Conservation (phyloP, 1,140 invertebrate genomes). For the Leptinotarsa undecemlineata region DNA sequence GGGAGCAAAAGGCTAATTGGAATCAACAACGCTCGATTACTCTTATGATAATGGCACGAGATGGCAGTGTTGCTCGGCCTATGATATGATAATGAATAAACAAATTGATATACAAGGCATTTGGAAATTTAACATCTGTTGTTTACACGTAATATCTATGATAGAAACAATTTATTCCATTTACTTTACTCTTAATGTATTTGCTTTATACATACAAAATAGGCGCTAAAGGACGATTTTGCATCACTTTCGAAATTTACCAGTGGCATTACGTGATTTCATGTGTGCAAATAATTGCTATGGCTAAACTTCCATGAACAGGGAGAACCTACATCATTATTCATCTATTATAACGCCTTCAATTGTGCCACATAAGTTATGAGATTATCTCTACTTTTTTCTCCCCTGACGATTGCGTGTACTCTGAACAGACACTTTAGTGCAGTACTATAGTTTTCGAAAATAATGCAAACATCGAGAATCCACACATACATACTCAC, state of each 20-base stretch:
- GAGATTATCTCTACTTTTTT: too few species aligned
- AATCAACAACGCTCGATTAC: conserved; percentile 32
- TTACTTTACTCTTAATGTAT: conserved; percentile 22
- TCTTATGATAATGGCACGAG: conserved; percentile 49
- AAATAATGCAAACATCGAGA: neutral
- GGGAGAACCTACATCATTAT: too few species aligned
- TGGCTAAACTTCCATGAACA: too few species aligned
- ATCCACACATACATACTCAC: conserved; percentile 21
- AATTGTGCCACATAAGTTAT: too few species aligned
- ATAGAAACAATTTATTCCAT: conserved; percentile 19
- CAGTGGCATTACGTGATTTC: neutral
- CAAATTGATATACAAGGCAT: conserved; percentile 49
- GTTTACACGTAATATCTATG: conserved; percentile 28
- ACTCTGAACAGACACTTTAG: too few species aligned
- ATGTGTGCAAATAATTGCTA: too few species aligned
- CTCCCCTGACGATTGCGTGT: neutral
- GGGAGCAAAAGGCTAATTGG: conserved; percentile 37
- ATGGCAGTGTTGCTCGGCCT: conserved; percentile 51
- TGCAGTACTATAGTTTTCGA: neutral
- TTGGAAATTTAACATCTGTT: conserved; percentile 38
- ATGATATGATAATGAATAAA: conserved; percentile 51
- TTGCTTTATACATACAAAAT: conserved; percentile 26
- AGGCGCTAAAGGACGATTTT: conserved; percentile 20
- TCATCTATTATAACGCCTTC: too few species aligned
- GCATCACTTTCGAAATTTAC: conserved; percentile 7